Conservation (phyloP, 2,888 invertebrate genomes). For the Drosophila bunnanda region DNA sequence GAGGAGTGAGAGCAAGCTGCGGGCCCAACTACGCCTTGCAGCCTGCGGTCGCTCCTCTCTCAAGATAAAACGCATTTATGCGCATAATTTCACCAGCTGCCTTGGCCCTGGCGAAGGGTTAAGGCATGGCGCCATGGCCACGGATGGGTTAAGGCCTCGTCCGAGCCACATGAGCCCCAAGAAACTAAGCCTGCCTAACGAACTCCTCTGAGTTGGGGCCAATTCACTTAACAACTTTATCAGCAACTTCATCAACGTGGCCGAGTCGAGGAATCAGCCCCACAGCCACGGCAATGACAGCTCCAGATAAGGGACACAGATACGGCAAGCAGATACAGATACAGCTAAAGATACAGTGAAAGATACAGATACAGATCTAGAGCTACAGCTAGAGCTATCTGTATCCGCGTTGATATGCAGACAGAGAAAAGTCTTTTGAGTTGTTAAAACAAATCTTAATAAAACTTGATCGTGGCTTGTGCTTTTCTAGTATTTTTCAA, state of each 20-base stretch:
- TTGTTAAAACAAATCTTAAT: too few species aligned
- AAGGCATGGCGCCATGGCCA: not conserved
- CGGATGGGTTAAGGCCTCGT: constrained; percentile 12
- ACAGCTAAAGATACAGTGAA: constrained; percentile 18
- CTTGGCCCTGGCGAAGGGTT: constrained; percentile 4
- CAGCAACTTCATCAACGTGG: constrained; percentile 57
- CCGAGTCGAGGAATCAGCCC: constrained; percentile 7
- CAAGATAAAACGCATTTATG: constrained; percentile 49
- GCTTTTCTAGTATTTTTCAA: not conserved
- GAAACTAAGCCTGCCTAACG: constrained; percentile 50
- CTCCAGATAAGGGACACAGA: constrained; percentile 15
- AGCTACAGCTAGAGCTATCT: constrained; percentile 14
- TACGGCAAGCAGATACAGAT: constrained; percentile 15
- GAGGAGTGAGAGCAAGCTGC: constrained; percentile 13
- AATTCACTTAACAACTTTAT: constrained; percentile 79
- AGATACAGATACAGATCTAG: constrained; percentile 22
- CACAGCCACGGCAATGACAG: constrained; percentile 12
- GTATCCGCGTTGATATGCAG: too few species aligned
- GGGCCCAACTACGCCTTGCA: constrained; percentile 15
- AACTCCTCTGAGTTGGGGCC: constrained; percentile 49
- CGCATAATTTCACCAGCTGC: constrained; percentile 38
- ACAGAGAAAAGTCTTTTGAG: not conserved
- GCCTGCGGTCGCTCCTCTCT: constrained; percentile 31
- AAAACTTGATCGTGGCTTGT: not conserved
- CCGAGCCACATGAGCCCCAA: constrained; percentile 30